Evolutionary conservation across 2,113 vertebrate species (phyloP), one percentile per base, ranked within the genome.

Genomic region (Melanerpes aurifrons): DNA sequence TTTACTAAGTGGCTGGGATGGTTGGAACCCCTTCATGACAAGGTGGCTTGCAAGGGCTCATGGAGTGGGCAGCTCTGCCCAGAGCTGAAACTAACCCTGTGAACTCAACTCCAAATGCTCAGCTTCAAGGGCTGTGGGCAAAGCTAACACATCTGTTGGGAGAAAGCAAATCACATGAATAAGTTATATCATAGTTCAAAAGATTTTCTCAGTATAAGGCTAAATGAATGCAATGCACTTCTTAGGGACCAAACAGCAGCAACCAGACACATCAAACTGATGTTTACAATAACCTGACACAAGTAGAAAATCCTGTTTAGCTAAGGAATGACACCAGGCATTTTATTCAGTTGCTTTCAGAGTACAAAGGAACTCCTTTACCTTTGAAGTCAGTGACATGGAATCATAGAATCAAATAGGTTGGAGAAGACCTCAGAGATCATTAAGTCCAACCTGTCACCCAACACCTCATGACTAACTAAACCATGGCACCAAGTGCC

Each of bases 261-360:
- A 67, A 40, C 76, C 47, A 73, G 57, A 19, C 43, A 80, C 85
- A 87, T 89, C 79, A 85, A 83, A 80, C 3, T 54, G 59, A 54
- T 4, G 8, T 92, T 73, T 87, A 80, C 89, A 94, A 86, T 89
- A 87, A 87, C 79, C 84, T 8, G 1, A 40, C 75, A 67, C 78
- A 77, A 85, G 75, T 9, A 89, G 56, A 89, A 89, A 82, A 89
- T 76, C 57, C 93, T 76, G 9, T 92, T 89, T 82, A 82, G 71
- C 75, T 66, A 83, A 58, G 45, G 82, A 81, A 87, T 43, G 47
- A 58, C 78, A 29, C 29, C n/a, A 69, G 40, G 79, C 63, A n/a
- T 91, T 92, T 89, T 56, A 79, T 76, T 85, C 78, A 92, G 58
- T 82, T 71, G 56, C 56, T 89, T 85, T 70, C 68, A 67, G 63